Percentiles rank a stretch among this genome's conserved stretches.
Conservation (phyloP, 2,888 invertebrate genomes). For the Neoaliturus tenellus region DNA sequence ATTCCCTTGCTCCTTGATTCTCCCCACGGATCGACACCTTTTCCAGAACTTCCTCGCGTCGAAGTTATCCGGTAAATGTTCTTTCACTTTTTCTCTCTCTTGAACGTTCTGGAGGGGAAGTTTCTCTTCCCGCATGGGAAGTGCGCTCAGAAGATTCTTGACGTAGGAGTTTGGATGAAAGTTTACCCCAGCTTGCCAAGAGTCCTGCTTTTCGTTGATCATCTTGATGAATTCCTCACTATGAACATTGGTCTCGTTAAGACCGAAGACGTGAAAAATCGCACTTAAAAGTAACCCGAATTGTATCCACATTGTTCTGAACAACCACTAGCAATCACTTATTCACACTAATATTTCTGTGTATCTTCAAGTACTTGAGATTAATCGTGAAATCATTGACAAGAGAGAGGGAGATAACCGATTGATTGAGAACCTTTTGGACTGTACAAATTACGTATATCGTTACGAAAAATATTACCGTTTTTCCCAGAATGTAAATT, state of each 20-base stretch:
- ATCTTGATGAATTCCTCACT: neutral
- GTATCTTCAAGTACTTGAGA: neutral
- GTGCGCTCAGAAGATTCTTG: constrained; percentile 33
- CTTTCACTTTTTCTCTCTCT: neutral
- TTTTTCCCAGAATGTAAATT: too few relatives aligned
- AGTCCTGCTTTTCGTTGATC: neutral
- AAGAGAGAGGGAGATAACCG: neutral
- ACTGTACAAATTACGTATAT: too few relatives aligned
- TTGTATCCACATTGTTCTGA: neutral
- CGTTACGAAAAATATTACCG: too few relatives aligned
- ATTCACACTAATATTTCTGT: neutral
- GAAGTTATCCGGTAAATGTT: neutral
- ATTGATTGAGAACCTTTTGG: neutral
- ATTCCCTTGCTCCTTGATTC: constrained; percentile 22
- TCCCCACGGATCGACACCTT: neutral
- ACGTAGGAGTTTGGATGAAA: constrained; percentile 3
- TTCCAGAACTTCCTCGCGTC: constrained; percentile 8
- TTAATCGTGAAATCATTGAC: neutral
- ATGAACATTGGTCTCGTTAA: neutral
- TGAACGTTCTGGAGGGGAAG: neutral
- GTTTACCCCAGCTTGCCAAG: neutral
- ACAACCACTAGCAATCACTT: neutral
- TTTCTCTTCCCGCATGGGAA: neutral
- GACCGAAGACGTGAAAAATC: neutral
- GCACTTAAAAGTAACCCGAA: neutral